Base-by-base conservation (phyloP, 2,113 vertebrate species). In the Cryptoleucopteryx plumbea region DNA sequence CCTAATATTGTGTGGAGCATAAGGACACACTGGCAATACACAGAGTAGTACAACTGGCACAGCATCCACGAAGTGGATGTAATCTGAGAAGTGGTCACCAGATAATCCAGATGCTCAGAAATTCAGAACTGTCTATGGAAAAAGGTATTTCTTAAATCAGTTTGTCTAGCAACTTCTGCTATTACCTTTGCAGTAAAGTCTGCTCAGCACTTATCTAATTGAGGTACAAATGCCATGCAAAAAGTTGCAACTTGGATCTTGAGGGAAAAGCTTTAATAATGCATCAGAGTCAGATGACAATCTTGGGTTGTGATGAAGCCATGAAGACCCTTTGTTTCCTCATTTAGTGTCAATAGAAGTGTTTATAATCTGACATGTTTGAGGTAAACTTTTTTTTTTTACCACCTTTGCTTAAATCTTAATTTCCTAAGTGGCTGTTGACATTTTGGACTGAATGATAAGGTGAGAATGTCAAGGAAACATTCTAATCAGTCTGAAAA, bases 21-120 rank as follows among this genome's bases (percentile, higher is more conserved):
- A 45, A 50, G 16, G 42, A 77, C 13, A 8, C 14, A 3, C 42
- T 36, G 42, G 32, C 10, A 29, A 13, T 38, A n/a, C 0, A 2
- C 13, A 36, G 26, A 52, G 17, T 7, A 45, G 9, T 42, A 20
- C 16, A 48, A 36, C 14, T 43, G 38, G 20, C 32, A 47, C 17
- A 0, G 1, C 6, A 29, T 22, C 12, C 31, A 14, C 0, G 0
- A 36, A 58, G 9, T n/a, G 45, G 74, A 13, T 47, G 13, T 17
- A 20, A 23, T 22, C 56, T 62, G 32, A 90, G 21, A 86, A 45
- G 8, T 19, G 25, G 10, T n/a, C 32, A 27, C 17, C 23, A 45
- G 42, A 7, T 53, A 62, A 53, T 34, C 47, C 15, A 53, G 38
- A 18, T 25, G 11, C 38, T 75, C n/a, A 50, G 58, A 68, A 81